Percentiles rank a stretch among this genome's conserved stretches.
Conservation (phyloP, 2,797 vertebrate species). For the Fratercula arctica region DNA sequence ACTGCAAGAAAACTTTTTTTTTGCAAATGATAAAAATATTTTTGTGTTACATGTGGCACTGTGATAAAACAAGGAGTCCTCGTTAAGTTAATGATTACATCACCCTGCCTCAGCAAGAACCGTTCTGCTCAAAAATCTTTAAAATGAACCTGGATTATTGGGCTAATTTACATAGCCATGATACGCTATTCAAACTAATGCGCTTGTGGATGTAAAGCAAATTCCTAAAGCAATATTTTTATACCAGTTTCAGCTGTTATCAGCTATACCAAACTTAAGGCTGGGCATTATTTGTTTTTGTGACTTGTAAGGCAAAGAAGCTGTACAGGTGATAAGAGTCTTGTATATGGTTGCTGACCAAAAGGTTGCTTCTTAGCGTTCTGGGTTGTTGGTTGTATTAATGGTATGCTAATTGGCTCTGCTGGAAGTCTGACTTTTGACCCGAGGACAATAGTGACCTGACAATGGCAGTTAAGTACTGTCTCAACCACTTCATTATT, state of each 20-base stretch:
- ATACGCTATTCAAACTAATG: neutral
- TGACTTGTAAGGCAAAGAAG: neutral
- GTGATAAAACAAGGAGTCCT: neutral
- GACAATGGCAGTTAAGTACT: neutral
- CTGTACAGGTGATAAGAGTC: neutral
- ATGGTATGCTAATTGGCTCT: neutral
- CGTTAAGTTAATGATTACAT: neutral
- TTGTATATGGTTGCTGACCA: neutral
- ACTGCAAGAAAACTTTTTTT: neutral
- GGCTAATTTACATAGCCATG: neutral
- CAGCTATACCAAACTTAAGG: neutral
- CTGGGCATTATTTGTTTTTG: neutral
- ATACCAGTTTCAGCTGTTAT: neutral
- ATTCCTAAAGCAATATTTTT: neutral
- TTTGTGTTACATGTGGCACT: neutral
- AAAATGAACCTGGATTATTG: neutral
- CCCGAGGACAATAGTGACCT: fast-evolving
- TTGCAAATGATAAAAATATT: neutral
- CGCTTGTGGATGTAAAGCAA: neutral
- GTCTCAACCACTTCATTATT: neutral
- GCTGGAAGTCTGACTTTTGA: neutral
- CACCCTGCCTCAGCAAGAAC: neutral
- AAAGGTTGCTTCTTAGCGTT: neutral
- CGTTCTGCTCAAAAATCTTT: neutral
- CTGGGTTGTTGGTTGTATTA: neutral